These are phyloP conservation scores for Tethea ocularis DNA, from an alignment of 2,888 invertebrate species.

Conservation along the genomic window DNA sequence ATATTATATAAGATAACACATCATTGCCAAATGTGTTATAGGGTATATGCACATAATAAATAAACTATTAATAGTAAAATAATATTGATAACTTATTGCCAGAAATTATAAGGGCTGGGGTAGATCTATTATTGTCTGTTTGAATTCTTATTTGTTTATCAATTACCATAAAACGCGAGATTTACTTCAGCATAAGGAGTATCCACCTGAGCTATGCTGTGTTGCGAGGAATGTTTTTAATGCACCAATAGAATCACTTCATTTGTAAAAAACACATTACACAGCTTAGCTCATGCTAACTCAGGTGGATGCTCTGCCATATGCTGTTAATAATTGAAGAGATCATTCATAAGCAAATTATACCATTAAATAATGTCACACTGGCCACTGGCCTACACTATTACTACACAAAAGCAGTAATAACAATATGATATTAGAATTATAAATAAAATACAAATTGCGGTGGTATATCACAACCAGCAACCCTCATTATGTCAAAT, in stretches of 20 bases:
- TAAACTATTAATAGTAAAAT: constrained; percentile 5
- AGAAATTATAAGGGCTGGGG: background rate
- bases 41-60: background rate
- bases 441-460: background rate
- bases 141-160: background rate
- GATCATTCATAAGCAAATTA: constrained; percentile 1
- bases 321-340: background rate
- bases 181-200: too few species aligned
- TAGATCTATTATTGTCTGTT: background rate
- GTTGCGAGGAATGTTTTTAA: too few species aligned
- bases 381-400: background rate
- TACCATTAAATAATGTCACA: constrained; percentile 1
- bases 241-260: too few species aligned
- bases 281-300: too few species aligned
- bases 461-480: background rate
- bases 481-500: background rate
- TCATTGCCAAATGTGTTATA: background rate
- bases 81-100: constrained; percentile 2
- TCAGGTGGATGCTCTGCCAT: background rate
- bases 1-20: background rate
- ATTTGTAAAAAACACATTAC: too few species aligned
- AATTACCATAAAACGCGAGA: background rate
- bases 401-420: background rate
- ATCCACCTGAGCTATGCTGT: too few species aligned
- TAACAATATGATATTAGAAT: background rate